Evolutionary conservation across 2,888 invertebrate species (phyloP).

Genomic region (Acrobasis consociella): DNA sequence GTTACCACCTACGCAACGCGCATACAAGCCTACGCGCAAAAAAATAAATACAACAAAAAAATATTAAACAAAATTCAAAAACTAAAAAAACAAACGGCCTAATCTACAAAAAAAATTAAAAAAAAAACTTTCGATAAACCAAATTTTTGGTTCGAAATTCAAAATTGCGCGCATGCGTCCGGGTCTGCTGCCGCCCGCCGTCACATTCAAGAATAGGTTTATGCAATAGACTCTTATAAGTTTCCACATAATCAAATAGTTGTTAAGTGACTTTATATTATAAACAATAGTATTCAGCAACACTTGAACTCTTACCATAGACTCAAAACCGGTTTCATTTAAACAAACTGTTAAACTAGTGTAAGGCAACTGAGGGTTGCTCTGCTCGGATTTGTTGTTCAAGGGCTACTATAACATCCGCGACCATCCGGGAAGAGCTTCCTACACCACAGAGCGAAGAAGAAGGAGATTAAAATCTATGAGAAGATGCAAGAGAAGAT

Average conservation of each 20-base stretch:
- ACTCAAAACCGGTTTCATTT: slow-evolving; percentile 73
- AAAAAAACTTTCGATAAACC: slow-evolving; percentile 61
- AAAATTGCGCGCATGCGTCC: slow-evolving; percentile 78
- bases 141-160: slow-evolving; percentile 68
- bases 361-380: slow-evolving; percentile 78
- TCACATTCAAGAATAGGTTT: slow-evolving; percentile 79
- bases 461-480: slow-evolving; percentile 60
- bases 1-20: slow-evolving; percentile 81
- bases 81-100: slow-evolving; percentile 59
- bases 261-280: slow-evolving; percentile 75
- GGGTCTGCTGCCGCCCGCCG: slow-evolving; percentile 68
- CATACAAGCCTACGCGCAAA: slow-evolving; percentile 46
- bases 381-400: slow-evolving; percentile 73
- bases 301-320: slow-evolving; percentile 75
- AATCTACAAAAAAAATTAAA: slow-evolving; percentile 44
- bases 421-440: slow-evolving; percentile 77
- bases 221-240: slow-evolving; percentile 78
- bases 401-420: slow-evolving; percentile 71
- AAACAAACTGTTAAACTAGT: slow-evolving; percentile 72
- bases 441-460: slow-evolving; percentile 54
- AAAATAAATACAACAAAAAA: slow-evolving; percentile 42
- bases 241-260: slow-evolving; percentile 78
- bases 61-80: slow-evolving; percentile 41
- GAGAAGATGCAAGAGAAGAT: slow-evolving; percentile 59
- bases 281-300: slow-evolving; percentile 79